A percentile compares a stretch with the other conserved stretches of the same genome.
Evolutionary conservation across 2,888 invertebrate genomes (phyloP).

Genomic region (Malthinus seriepunctatus): DNA sequence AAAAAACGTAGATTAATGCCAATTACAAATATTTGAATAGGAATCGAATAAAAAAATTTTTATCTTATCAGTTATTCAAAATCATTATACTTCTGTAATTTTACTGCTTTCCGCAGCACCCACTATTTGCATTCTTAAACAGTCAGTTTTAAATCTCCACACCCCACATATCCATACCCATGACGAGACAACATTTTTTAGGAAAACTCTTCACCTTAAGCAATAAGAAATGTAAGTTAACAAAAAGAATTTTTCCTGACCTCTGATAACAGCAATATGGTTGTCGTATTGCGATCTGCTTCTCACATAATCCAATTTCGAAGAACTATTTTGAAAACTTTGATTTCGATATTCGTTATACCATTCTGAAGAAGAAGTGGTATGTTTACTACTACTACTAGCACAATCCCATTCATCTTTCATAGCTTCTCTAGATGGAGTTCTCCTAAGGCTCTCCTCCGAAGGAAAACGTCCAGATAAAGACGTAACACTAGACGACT

Average conservation of each 20-base stretch:
- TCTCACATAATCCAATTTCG: slow-evolving; percentile 72
- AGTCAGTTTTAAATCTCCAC: no score
- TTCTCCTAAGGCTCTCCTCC: slow-evolving; percentile 59
- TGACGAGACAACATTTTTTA: no score
- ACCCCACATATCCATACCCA: no score
- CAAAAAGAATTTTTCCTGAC: slow-evolving; percentile 56
- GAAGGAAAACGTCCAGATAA: slow-evolving; percentile 58
- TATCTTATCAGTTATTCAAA: no score
- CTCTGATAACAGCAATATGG: slow-evolving; percentile 84
- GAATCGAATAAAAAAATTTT: no score
- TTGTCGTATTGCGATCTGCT: slow-evolving; percentile 85
- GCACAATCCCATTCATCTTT: slow-evolving; percentile 51
- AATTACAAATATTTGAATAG: no score
- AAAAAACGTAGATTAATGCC: no score
- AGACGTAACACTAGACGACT: slow-evolving; percentile 59
- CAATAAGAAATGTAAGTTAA: no score
- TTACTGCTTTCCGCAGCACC: no score
- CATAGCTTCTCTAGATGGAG: slow-evolving; percentile 48
- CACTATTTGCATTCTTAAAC: no score
- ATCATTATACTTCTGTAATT: no score
- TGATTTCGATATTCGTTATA: slow-evolving; percentile 62
- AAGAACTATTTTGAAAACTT: slow-evolving; percentile 67
- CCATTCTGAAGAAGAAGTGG: slow-evolving; percentile 57
- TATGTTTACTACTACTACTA: slow-evolving; percentile 51
- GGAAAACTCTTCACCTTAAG: no score